A percentile compares a stretch with the other conserved stretches of the same genome.
Conservation (phyloP, 2,113 vertebrate genomes). For the Cavia porcellus region DNA sequence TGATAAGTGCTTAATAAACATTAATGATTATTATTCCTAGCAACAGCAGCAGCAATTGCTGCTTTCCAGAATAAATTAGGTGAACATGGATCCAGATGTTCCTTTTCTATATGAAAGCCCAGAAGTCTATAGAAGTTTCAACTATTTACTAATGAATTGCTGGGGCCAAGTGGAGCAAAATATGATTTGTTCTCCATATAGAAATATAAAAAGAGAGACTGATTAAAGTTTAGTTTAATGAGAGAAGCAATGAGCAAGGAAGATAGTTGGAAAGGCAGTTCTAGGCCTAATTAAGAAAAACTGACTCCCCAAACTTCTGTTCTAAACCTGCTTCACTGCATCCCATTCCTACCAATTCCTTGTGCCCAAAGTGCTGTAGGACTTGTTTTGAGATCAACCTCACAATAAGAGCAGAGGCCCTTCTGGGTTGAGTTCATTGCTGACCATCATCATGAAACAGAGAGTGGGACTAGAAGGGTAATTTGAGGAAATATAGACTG, state of each 20-base stretch:
- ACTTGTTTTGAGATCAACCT: background rate
- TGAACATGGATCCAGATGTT: background rate
- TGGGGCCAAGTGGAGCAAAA: background rate
- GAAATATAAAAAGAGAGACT: background rate
- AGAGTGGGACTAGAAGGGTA: background rate
- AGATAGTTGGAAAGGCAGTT: background rate
- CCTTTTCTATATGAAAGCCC: background rate
- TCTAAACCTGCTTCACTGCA: background rate
- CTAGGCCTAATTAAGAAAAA: background rate
- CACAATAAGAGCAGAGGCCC: background rate
- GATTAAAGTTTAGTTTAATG: background rate
- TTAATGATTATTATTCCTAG: background rate
- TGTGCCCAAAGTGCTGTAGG: background rate
- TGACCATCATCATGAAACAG: background rate
- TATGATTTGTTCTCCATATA: background rate
- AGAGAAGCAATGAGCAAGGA: background rate
- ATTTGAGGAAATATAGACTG: background rate
- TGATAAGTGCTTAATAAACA: background rate
- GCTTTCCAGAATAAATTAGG: constrained; percentile 10
- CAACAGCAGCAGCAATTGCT: background rate
- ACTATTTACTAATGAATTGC: background rate
- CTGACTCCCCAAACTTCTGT: background rate
- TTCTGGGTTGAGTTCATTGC: background rate
- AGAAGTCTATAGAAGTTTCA: background rate
- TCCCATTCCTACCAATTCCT: background rate